Conservation (phyloP, 37 sponge, comb jelly and placozoan species). For the Ianthella basta region DNA sequence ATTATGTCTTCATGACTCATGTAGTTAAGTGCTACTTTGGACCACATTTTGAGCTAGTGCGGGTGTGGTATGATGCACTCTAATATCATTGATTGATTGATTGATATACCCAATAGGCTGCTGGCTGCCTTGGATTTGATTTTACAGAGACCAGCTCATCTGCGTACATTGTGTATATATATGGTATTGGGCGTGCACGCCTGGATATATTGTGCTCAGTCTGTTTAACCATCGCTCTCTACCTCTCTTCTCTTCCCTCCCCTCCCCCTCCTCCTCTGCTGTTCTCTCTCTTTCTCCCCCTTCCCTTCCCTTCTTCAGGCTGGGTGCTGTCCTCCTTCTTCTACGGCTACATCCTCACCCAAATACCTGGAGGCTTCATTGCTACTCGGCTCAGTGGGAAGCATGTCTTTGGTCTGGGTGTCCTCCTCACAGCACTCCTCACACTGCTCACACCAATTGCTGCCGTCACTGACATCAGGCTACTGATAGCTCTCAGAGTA, state of each 20-base stretch:
- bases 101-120: too few species aligned
- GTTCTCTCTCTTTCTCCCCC: conserved; percentile 81
- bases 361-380: conserved; percentile 92
- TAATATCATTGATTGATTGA: too few species aligned
- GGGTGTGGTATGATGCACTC: too few species aligned
- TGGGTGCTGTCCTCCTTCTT: conserved; percentile 88
- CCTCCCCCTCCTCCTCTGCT: conserved; percentile 77
- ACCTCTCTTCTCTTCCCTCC: not conserved
- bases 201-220: too few species aligned
- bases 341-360: conserved; percentile 93
- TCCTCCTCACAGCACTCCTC: conserved; percentile 79
- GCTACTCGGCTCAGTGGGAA: conserved; percentile 79
- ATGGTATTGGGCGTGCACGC: too few species aligned
- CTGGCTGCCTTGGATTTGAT: too few species aligned
- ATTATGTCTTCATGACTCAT: too few species aligned
- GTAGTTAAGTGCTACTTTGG: too few species aligned
- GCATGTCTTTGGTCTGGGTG: conserved; percentile 83
- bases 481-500: conserved; percentile 78
- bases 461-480: conserved; percentile 55
- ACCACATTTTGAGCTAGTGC: too few species aligned
- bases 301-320: conserved; percentile 53
- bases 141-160: too few species aligned
- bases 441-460: conserved; percentile 90
- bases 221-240: too few species aligned
- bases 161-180: too few species aligned